These are phyloP conservation scores for Merluccius polli DNA, from an alignment of 2,797 vertebrate species.

Conservation along the genomic window DNA sequence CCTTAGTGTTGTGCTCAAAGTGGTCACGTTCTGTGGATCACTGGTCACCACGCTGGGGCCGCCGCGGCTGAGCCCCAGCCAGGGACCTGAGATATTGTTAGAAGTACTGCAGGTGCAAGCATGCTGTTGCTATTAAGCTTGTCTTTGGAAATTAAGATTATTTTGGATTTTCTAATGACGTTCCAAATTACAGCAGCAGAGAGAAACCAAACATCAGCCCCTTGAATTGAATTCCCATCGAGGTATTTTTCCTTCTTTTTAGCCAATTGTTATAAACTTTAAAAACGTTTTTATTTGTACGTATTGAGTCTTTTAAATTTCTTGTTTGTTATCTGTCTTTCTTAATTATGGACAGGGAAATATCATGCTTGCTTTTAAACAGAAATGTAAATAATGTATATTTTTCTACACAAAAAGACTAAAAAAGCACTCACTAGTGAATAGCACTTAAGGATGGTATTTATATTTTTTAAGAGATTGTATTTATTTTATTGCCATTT, in stretches of 20 bases:
- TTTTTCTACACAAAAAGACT: slow-evolving; percentile 79
- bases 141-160: slow-evolving; percentile 40
- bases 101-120: slow-evolving; percentile 36
- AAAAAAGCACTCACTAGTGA: slow-evolving; percentile 82
- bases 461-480: slow-evolving; percentile 81
- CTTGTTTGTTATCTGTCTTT: slow-evolving; percentile 66
- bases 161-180: slow-evolving; percentile 44
- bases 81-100: slow-evolving; percentile 23
- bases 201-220: slow-evolving; percentile 65
- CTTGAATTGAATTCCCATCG: slow-evolving; percentile 54
- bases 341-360: slow-evolving; percentile 67
- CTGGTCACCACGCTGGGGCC: slow-evolving; percentile 29
- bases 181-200: slow-evolving; percentile 66
- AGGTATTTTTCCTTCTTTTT: slow-evolving; percentile 42
- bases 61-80: not conserved
- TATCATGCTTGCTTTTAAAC: slow-evolving; percentile 74
- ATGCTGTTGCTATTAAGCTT: slow-evolving; percentile 42
- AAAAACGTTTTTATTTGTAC: slow-evolving; percentile 47
- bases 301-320: slow-evolving; percentile 60
- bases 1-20: slow-evolving; percentile 65
- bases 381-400: slow-evolving; percentile 84
- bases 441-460: slow-evolving; percentile 86
- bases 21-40: slow-evolving; percentile 49
- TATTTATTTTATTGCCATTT: slow-evolving; percentile 86
- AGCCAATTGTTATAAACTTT: slow-evolving; percentile 60